phyloP scores from a whole-genome alignment of 1,140 invertebrate genomes.

The Heliconius congener region DNA sequence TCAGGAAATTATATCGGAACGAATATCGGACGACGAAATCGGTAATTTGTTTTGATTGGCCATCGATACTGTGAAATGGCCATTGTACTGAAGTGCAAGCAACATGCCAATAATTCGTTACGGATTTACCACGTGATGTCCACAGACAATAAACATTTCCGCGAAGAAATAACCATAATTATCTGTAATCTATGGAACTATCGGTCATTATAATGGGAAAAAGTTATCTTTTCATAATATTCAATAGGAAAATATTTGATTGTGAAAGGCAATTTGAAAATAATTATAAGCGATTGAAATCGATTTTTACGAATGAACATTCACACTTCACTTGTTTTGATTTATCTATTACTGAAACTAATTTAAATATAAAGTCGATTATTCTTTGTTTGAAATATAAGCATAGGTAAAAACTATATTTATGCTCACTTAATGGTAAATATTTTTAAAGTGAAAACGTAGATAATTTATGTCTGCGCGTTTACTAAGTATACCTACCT shows the following conservation, averaged over 20 bases:
- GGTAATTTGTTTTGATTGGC: conserved; percentile 74
- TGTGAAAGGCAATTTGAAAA: background rate
- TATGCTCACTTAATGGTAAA: too few relatives aligned
- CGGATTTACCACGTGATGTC: conserved; percentile 55
- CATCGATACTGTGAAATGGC: conserved; percentile 67
- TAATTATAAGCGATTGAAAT: background rate
- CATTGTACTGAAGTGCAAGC: conserved; percentile 59
- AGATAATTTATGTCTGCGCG: too few relatives aligned
- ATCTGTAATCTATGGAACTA: conserved; percentile 2
- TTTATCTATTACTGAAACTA: too few relatives aligned
- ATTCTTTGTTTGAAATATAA: too few relatives aligned
- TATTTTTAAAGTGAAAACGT: too few relatives aligned
- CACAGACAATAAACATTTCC: conserved; percentile 34
- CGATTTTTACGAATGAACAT: background rate
- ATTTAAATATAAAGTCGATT: too few relatives aligned
- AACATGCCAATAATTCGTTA: conserved; percentile 64
- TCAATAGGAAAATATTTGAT: background rate
- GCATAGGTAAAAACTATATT: too few relatives aligned
- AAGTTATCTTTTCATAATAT: background rate
- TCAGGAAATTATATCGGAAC: conserved; percentile 73
- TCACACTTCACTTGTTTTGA: too few relatives aligned
- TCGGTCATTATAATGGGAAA: conserved; percentile 3
- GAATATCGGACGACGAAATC: conserved; percentile 72
- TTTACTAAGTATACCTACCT: too few relatives aligned
- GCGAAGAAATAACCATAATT: conserved; percentile 28